Evolutionary conservation across 2,888 invertebrate genomes (phyloP).

Genomic region (Lochmaea crataegi): DNA sequence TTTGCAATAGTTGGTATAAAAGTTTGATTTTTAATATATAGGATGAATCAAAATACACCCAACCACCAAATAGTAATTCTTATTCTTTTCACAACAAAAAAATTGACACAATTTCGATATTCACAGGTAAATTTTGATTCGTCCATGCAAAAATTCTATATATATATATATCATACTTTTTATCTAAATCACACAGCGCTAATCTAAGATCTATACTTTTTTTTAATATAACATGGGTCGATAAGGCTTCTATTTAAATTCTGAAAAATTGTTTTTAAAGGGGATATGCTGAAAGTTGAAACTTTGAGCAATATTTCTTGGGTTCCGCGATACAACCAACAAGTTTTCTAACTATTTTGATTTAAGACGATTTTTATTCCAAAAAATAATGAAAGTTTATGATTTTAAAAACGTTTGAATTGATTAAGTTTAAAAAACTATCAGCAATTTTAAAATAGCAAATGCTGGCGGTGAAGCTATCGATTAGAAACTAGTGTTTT

Average conservation of each 20-base stretch:
- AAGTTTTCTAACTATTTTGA: too few species aligned
- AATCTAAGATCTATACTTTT: constrained; percentile 26
- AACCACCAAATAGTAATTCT: too few species aligned
- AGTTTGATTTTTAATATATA: not conserved
- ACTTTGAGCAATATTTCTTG: not conserved
- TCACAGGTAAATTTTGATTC: constrained; percentile 4
- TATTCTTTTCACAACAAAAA: too few species aligned
- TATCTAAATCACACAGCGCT: constrained; percentile 37
- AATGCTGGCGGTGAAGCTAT: too few species aligned
- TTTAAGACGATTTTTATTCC: too few species aligned
- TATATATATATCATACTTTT: constrained; percentile 4
- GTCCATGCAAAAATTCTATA: constrained; percentile 9
- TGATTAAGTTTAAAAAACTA: too few species aligned
- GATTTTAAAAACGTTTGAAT: too few species aligned
- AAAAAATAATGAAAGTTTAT: too few species aligned
- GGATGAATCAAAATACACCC: not conserved
- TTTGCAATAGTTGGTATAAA: constrained; percentile 11
- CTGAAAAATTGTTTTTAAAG: not conserved
- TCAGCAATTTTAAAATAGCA: too few species aligned
- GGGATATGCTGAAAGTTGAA: not conserved
- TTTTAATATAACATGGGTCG: constrained; percentile 12
- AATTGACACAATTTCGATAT: not conserved
- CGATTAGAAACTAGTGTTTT: too few species aligned
- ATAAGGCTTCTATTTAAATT: not conserved
- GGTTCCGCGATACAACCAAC: not conserved